A percentile compares a stretch with the other conserved stretches of the same genome.
These are phyloP conservation scores for Neostethus bicornis DNA, from an alignment of 2,797 vertebrate genomes.

Conservation along the genomic window DNA sequence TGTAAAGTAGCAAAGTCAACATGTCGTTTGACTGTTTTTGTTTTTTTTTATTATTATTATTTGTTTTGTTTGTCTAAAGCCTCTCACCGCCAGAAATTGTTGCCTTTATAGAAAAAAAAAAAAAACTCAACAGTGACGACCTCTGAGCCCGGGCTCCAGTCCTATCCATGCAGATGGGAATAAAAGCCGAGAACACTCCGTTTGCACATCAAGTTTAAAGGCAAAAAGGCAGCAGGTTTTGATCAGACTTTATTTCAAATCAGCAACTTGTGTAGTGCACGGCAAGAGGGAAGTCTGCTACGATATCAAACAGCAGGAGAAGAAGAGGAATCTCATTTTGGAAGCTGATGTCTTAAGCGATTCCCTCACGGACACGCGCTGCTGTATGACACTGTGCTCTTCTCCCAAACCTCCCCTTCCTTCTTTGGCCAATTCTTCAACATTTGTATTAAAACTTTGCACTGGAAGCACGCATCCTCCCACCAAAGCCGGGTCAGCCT, in stretches of 20 bases:
- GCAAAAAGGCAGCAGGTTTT: conserved; percentile 41
- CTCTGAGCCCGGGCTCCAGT: conserved; percentile 69
- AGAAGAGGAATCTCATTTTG: conserved; percentile 2
- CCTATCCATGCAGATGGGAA: conserved; percentile 36
- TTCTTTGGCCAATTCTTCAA: conserved; percentile 34
- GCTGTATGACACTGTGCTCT: conserved; percentile 71
- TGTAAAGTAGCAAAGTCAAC: conserved; percentile 80
- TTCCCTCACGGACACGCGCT: conserved; percentile 28
- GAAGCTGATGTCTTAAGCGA: conserved; percentile 75
- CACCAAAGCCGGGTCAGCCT: conserved; percentile 62
- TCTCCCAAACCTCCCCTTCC: conserved; percentile 26
- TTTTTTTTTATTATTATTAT: background rate
- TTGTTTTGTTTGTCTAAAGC: conserved; percentile 31
- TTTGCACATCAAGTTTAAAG: conserved; percentile 70
- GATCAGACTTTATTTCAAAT: conserved; percentile 9
- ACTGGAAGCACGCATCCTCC: conserved; percentile 48
- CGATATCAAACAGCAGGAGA: conserved; percentile 36
- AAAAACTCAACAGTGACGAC: conserved; percentile 71
- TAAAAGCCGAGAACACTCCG: conserved; percentile 56
- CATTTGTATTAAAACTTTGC: conserved; percentile 56
- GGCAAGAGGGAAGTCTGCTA: conserved; percentile 35
- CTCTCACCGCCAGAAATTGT: conserved; percentile 70
- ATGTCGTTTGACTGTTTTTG: conserved; percentile 36
- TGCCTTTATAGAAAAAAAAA: conserved; percentile 78
- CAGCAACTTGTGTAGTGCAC: conserved; percentile 2